Conservation (phyloP, 2,888 invertebrate genomes). For the Lithophane semibrunnea region DNA sequence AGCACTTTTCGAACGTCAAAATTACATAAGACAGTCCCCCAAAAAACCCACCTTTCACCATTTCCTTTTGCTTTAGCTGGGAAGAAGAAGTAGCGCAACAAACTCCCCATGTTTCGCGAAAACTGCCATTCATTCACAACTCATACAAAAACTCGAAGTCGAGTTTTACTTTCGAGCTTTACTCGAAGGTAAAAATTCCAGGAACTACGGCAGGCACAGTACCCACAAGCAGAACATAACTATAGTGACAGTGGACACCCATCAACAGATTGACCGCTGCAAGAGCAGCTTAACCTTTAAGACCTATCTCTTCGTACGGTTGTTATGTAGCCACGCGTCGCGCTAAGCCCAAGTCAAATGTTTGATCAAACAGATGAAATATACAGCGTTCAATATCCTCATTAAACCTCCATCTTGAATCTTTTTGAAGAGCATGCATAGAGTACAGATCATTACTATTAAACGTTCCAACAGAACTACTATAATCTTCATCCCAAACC, state of each 20-base stretch:
- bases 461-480: slow-evolving; percentile 65
- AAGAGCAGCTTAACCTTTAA: slow-evolving; percentile 29
- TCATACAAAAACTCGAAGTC: neutral
- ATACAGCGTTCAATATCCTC: slow-evolving; percentile 14
- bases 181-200: no score
- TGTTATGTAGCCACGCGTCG: neutral
- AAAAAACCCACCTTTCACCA: no score
- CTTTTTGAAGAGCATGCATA: slow-evolving; percentile 37
- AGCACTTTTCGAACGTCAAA: no score
- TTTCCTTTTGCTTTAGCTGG: no score
- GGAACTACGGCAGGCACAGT: no score
- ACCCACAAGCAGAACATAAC: no score
- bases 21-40: no score
- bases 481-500: slow-evolving; percentile 71
- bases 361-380: slow-evolving; percentile 19
- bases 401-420: slow-evolving; percentile 47
- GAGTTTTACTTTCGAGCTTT: no score
- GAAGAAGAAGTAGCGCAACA: no score
- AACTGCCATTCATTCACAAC: neutral
- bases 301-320: neutral
- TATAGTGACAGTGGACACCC: neutral
- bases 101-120: neutral
- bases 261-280: slow-evolving; percentile 12
- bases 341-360: slow-evolving; percentile 2
- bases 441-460: slow-evolving; percentile 66